Evolutionary conservation across 1,140 invertebrate species (phyloP), one percentile per base, ranked within the genome.

Genomic region (Drosophila funebris): DNA sequence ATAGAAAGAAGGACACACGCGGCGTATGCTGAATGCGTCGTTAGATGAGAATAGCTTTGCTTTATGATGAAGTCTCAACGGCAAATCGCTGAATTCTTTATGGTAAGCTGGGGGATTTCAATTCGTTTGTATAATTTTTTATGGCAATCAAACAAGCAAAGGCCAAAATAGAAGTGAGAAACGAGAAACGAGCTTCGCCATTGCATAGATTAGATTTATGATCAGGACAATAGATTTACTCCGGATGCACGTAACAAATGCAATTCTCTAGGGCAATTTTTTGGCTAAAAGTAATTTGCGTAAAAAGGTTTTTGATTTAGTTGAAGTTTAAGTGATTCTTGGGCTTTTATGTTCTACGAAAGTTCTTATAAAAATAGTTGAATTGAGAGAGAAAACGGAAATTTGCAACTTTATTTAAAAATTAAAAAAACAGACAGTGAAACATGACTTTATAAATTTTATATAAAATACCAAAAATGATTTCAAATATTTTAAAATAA

Each of bases 81-180:
- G 22, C 46, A 52, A 52, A 52, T 48, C 46, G 11, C 22, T 24
- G 18, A 31, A 50, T 14, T 7, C 52, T 61, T 68, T 46, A 52
- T 43, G 64, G 16, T 52, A 31, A 52, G 48, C 48, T n/a, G 14
- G 24, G 22, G 46, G 24, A 50, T 29, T 50, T 50, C 46, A 50
- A 50, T 50, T 52, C 48, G 27, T 52, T 52, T 52, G 48, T 33
- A 7, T 20, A 52, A 52, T 52, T 52, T 52, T 33, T 18, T 52
- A 52, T 18, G 16, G 48, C 48, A 52, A 52, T 52, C 22, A 29
- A 36, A 41, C 14, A 33, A 18, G 29, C 46, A 6, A 16, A 52
- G 0, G 4, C 7, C 48, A 29, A 31, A 52, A 52, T 11, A 4
- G 33, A 31, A 18, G 14, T 33, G 27, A 33, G n/a, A 24, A 48